Evolutionary conservation across 2,888 invertebrate species (phyloP).

Genomic region (Tubulanus polymorphus): DNA sequence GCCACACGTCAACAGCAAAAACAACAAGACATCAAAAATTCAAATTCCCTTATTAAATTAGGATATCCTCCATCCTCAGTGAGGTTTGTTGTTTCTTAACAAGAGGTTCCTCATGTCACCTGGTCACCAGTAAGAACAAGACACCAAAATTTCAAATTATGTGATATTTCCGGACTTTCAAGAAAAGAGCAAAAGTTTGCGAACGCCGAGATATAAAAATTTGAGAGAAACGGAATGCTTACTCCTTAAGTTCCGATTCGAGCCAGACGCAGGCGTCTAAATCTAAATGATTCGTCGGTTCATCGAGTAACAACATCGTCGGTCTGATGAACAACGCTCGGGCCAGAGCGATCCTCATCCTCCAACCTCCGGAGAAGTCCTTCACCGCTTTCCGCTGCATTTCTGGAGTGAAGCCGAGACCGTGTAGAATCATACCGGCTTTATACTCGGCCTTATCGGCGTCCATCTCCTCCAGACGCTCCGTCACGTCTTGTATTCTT

Average conservation of each 20-base stretch:
- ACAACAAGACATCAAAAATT: too few species aligned
- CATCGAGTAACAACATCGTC: conserved; percentile 60
- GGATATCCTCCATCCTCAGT: too few species aligned
- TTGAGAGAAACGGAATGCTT: too few species aligned
- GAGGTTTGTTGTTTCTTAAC: too few species aligned
- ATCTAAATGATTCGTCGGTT: conserved; percentile 61
- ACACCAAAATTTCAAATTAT: too few species aligned
- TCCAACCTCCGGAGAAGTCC: conserved; percentile 61
- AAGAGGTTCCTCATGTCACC: too few species aligned
- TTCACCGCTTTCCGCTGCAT: conserved; percentile 67
- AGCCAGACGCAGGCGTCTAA: conserved; percentile 99
- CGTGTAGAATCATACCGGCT: conserved; percentile 91
- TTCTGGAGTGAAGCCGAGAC: conserved; percentile 84
- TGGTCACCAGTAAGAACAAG: too few species aligned
- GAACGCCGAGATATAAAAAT: too few species aligned
- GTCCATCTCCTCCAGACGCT: conserved; percentile 92
- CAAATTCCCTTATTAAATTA: too few species aligned
- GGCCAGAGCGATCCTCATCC: conserved; percentile 63
- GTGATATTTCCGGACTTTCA: too few species aligned
- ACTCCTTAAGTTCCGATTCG: conserved; percentile 93
- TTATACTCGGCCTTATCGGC: conserved; percentile 92
- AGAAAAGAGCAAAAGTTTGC: too few species aligned
- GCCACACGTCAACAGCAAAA: too few species aligned
- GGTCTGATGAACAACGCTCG: conserved; percentile 60
- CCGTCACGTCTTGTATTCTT: conserved; percentile 95